Conservation (phyloP, 2,797 vertebrate genomes). For the Poeciliopsis turneri region DNA sequence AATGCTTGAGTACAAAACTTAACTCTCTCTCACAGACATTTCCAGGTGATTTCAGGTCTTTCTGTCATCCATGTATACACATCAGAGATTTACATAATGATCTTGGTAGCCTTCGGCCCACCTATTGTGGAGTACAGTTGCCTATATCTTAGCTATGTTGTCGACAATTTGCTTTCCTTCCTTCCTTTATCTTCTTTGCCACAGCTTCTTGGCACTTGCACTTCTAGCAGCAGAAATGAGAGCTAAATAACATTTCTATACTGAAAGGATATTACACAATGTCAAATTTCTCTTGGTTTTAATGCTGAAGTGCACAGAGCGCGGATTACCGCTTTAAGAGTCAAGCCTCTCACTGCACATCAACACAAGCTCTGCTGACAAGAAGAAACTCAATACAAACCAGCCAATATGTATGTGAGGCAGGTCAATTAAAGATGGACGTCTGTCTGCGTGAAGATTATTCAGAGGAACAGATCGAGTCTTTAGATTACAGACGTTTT, state of each 20-base stretch:
- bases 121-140: neutral
- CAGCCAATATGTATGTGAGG: slow-evolving; percentile 25
- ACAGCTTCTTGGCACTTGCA: too few relatives aligned
- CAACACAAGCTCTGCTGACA: slow-evolving; percentile 33
- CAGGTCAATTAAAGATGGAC: slow-evolving; percentile 36
- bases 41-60: neutral
- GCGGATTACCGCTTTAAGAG: slow-evolving; percentile 63
- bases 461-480: slow-evolving; percentile 33
- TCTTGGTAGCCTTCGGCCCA: neutral
- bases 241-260: slow-evolving; percentile 22
- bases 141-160: slow-evolving; percentile 16
- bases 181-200: slow-evolving; percentile 39
- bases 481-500: slow-evolving; percentile 40
- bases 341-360: slow-evolving; percentile 14
- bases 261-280: slow-evolving; percentile 51
- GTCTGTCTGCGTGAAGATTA: slow-evolving; percentile 42
- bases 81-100: neutral
- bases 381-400: slow-evolving; percentile 32
- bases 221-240: slow-evolving; percentile 55
- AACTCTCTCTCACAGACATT: neutral
- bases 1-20: neutral
- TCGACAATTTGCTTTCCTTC: slow-evolving; percentile 40
- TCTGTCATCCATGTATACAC: slow-evolving; percentile 1
- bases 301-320: slow-evolving; percentile 46
- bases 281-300: slow-evolving; percentile 55